phyloP scores from a whole-genome alignment of 2,797 vertebrate genomes.

The Pygocentrus nattereri region DNA sequence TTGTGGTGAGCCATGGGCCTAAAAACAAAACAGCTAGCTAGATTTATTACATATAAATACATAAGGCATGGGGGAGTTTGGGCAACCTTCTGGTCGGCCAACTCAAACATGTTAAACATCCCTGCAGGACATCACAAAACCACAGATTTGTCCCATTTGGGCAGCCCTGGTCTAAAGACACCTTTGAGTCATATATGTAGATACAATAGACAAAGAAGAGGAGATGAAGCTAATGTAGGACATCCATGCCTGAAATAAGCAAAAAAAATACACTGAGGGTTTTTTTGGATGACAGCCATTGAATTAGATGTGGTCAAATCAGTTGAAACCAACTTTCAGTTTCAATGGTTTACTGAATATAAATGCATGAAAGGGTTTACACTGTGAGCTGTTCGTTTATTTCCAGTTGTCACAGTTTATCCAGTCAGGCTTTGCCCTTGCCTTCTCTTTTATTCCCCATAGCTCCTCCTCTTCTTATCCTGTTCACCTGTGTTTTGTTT shows the following conservation, averaged over 20 bases:
- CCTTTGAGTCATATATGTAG: neutral
- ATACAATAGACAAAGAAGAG: too few species aligned
- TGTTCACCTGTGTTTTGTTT: too few species aligned
- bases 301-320: constrained; percentile 20
- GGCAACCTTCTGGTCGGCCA: neutral
- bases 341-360: constrained; percentile 5
- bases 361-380: neutral
- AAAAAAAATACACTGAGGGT: neutral
- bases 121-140: neutral
- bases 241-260: too few species aligned
- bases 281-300: constrained; percentile 13
- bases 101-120: neutral
- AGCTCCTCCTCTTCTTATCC: too few species aligned
- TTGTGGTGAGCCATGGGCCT: too few species aligned
- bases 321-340: constrained; percentile 29
- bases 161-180: neutral
- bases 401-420: too few species aligned
- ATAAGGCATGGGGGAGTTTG: neutral
- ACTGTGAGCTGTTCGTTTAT: too few species aligned
- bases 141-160: neutral
- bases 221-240: too few species aligned
- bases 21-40: too few species aligned
- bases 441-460: too few species aligned
- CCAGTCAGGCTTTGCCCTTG: too few species aligned
- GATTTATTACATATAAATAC: too few species aligned